Conservation (phyloP, 2,888 invertebrate species). For the Clistopyga incitator region DNA sequence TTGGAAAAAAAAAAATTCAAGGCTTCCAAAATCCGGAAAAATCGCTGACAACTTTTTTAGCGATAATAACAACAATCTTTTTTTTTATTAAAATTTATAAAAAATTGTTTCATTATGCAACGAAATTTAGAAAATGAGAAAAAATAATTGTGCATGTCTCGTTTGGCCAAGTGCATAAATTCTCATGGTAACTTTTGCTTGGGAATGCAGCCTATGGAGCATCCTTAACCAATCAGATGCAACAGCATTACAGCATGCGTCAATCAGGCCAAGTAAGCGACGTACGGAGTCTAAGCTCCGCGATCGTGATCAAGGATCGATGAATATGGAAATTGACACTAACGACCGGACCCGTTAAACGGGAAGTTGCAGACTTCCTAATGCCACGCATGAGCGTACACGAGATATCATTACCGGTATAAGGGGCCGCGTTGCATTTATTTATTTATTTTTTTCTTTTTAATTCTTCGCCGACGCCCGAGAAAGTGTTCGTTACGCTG, state of each 20-base stretch:
- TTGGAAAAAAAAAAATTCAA: too few species aligned
- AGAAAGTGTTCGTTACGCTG: constrained; percentile 63
- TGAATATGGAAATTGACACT: constrained; percentile 63
- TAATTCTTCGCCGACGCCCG: constrained; percentile 56
- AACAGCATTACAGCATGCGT: constrained; percentile 69
- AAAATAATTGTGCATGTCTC: background rate
- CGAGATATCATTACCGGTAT: constrained; percentile 48
- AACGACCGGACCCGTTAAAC: constrained; percentile 59
- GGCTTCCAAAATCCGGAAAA: too few species aligned
- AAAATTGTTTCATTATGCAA: too few species aligned
- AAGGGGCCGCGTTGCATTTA: constrained; percentile 20
- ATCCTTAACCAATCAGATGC: constrained; percentile 70
- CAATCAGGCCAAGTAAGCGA: constrained; percentile 64
- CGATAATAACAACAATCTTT: too few species aligned
- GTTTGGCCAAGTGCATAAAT: background rate
- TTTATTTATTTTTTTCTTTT: constrained; percentile 44
- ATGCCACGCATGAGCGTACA: constrained; percentile 63
- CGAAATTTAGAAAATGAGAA: too few species aligned
- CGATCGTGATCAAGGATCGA: constrained; percentile 45
- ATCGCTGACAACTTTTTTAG: too few species aligned
- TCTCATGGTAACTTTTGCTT: too few species aligned
- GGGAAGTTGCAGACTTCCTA: constrained; percentile 65
- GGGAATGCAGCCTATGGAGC: too few species aligned
- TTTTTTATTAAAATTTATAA: too few species aligned
- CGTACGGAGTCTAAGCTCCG: constrained; percentile 67